These are phyloP conservation scores for Gallinago nigripennis DNA, from an alignment of 2,797 vertebrate genomes.

Conservation along the genomic window DNA sequence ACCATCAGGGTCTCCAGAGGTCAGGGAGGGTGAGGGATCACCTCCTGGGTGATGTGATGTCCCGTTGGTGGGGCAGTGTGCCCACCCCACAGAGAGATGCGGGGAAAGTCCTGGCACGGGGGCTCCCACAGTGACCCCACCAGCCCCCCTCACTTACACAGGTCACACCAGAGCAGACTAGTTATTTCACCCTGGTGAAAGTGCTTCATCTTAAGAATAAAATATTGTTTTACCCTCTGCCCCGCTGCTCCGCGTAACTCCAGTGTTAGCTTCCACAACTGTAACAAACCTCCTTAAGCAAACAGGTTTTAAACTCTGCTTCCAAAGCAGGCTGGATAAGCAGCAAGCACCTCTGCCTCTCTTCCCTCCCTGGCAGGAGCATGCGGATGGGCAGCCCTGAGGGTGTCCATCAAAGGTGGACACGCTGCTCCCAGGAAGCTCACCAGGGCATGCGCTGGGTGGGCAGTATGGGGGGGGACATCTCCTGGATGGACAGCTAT, in stretches of 20 bases:
- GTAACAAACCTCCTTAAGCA: constrained; percentile 41
- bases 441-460: background rate
- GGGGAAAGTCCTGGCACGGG: background rate
- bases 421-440: background rate
- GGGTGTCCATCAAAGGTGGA: background rate
- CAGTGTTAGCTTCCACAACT: background rate
- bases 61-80: background rate
- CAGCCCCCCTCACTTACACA: background rate
- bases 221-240: constrained; percentile 43
- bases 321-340: background rate
- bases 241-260: background rate
- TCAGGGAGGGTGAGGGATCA: background rate
- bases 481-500: background rate
- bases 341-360: background rate
- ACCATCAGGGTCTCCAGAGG: background rate
- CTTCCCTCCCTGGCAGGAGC: background rate
- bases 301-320: constrained; percentile 7
- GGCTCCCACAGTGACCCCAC: accelerated
- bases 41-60: background rate
- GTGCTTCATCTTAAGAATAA: background rate
- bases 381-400: background rate
- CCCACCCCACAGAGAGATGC: accelerated
- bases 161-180: background rate
- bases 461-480: background rate
- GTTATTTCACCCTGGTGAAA: background rate